phyloP scores from a whole-genome alignment of 1,140 invertebrate species.

The Ips nitidus region DNA sequence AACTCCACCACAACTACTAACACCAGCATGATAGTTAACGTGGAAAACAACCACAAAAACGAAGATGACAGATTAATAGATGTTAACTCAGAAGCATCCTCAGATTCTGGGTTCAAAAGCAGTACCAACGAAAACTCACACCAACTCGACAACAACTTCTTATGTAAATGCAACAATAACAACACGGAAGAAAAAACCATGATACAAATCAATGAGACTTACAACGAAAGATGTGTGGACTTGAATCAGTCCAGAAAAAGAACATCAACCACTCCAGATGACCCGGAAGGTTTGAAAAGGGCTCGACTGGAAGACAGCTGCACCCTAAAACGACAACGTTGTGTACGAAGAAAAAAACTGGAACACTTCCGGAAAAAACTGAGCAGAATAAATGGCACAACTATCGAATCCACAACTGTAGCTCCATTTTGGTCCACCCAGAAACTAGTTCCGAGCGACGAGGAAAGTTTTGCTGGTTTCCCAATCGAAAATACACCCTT shows the following conservation, averaged over 20 bases:
- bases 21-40: conserved; percentile 36
- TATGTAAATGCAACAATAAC: conserved; percentile 45
- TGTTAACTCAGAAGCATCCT: conserved; percentile 36
- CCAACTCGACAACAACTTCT: conserved; percentile 41
- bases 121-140: conserved; percentile 43
- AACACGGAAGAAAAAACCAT: conserved; percentile 45
- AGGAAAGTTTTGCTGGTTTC: conserved; percentile 16
- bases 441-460: conserved; percentile 14
- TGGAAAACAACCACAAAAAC: conserved; percentile 44
- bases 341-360: conserved; percentile 42
- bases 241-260: conserved; percentile 39
- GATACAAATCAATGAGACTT: conserved; percentile 48
- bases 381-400: conserved; percentile 19
- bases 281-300: conserved; percentile 24
- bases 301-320: conserved; percentile 36
- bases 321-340: conserved; percentile 48
- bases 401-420: conserved; percentile 20
- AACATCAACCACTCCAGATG: conserved; percentile 19
- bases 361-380: conserved; percentile 36
- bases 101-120: conserved; percentile 47
- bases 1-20: conserved; percentile 19
- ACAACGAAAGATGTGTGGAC: conserved; percentile 50
- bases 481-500: conserved; percentile 24
- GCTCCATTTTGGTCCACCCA: conserved; percentile 32
- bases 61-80: conserved; percentile 40